Conservation (phyloP, 2,888 invertebrate genomes). For the Labia minor region DNA sequence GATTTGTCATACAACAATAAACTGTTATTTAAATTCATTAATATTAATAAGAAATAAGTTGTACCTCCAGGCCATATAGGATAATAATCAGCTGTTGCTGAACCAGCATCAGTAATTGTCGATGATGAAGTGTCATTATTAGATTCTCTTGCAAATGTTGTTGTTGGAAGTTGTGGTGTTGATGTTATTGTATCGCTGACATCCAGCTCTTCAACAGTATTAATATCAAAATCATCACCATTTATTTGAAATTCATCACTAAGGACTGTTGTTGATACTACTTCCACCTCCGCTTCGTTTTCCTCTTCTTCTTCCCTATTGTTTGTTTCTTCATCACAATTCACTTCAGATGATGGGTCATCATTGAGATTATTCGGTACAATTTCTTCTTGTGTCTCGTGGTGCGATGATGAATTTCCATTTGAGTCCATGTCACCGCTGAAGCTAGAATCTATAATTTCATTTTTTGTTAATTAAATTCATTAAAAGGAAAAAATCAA, state of each 20-base stretch:
- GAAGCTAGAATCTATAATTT: neutral
- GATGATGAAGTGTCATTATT: neutral
- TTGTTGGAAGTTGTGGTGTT: no score
- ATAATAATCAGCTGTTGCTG: neutral
- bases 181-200: no score
- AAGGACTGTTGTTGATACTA: no score
- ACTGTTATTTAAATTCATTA: no score
- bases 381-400: conserved; percentile 7
- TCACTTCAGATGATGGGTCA: neutral
- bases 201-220: no score
- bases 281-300: neutral
- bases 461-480: no score
- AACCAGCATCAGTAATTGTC: neutral
- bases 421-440: conserved; percentile 3
- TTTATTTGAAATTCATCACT: neutral
- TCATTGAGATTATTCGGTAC: neutral
- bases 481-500: no score
- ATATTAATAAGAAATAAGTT: no score
- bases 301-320: neutral
- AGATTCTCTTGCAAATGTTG: neutral
- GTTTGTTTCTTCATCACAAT: neutral
- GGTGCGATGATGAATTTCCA: conserved; percentile 1
- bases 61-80: neutral
- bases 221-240: neutral
- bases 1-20: no score